A percentile compares a stretch with the other conserved stretches of the same genome.
These are phyloP conservation scores for Gymnocephalus cernua DNA, from an alignment of 2,113 vertebrate genomes.

Conservation along the genomic window DNA sequence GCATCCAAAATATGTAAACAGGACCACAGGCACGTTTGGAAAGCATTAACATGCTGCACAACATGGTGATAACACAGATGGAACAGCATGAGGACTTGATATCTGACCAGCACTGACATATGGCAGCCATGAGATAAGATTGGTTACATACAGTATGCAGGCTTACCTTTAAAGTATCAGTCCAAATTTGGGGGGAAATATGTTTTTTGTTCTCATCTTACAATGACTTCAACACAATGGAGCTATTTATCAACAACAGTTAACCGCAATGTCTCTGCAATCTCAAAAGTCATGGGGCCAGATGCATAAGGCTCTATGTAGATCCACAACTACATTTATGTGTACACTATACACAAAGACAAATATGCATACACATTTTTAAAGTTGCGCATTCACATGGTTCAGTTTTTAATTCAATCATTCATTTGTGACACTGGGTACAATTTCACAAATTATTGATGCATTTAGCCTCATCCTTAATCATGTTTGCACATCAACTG, in stretches of 20 bases:
- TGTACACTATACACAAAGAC: not conserved
- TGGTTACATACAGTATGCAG: not conserved
- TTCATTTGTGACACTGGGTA: not conserved
- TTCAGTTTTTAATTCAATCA: not conserved
- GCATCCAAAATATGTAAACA: slow-evolving; percentile 44
- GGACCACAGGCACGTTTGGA: slow-evolving; percentile 16
- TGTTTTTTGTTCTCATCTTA: not conserved
- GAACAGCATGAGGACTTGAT: slow-evolving; percentile 1
- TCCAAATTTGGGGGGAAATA: not conserved
- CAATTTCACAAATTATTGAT: not conserved
- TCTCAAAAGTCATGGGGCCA: not conserved
- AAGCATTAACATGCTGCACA: slow-evolving; percentile 11
- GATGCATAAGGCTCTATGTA: not conserved
- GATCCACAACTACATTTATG: not conserved
- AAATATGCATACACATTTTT: not conserved
- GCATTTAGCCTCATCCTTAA: not conserved
- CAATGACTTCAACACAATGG: slow-evolving; percentile 4
- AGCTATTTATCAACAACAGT: slow-evolving; percentile 21
- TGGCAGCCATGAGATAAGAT: not conserved
- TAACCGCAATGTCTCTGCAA: not conserved
- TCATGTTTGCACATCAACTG: not conserved
- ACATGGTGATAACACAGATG: not conserved
- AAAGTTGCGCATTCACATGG: not conserved
- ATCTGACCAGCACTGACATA: slow-evolving; percentile 18
- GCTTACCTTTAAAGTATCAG: slow-evolving; percentile 3